Base-by-base conservation (phyloP, 1,140 invertebrate species). In the Lasaia peninsularis region DNA sequence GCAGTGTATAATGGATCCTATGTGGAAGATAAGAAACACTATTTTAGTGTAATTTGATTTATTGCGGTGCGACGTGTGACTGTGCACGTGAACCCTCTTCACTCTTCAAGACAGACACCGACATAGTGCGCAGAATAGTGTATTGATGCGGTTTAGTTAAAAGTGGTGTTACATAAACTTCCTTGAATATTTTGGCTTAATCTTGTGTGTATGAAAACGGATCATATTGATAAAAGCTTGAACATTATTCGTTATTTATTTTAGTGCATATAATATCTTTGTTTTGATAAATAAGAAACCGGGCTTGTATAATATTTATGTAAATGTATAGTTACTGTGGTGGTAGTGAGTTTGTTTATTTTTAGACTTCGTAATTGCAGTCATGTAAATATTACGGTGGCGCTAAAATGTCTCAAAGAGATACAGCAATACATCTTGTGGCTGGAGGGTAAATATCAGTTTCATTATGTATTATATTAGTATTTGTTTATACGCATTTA, bases 391-490 rank as follows among this genome's bases (percentile, higher is more conserved):
- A 75, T 75, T 70, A 63, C 62, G 69, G 76, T 76, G 74, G 73
- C 74, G 71, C 72, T 86, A 86, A 82, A 89, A 94, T 94, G 93
- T 92, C 92, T 90, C 92, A 93, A 89, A 91, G 92, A 84, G 95
- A 96, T 90, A 95, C 95, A 65, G 91, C 95, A 58, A 95, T 96
- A 88, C 95, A 97, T 90, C 92, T 97, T 69, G 91, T 96, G 67
- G 95, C 95, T 81, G 95, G 95, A 91, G 95, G 95, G 95, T 96
- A 91, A 92, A 52, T 63, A 60, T 55, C 10, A 28, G 20, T 28
- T 3, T 24, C 8, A 10, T 16, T 4, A 11, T 32, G 14, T 9
- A 1, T 12, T 35, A 2, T 37, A 9, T 16, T 16, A 8, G 35
- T 37, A 12, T 7, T 37, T 12, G 3, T 37, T 16, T 37, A 37